Base-by-base conservation (phyloP, 2,888 invertebrate species). In the Netelia inedita region DNA sequence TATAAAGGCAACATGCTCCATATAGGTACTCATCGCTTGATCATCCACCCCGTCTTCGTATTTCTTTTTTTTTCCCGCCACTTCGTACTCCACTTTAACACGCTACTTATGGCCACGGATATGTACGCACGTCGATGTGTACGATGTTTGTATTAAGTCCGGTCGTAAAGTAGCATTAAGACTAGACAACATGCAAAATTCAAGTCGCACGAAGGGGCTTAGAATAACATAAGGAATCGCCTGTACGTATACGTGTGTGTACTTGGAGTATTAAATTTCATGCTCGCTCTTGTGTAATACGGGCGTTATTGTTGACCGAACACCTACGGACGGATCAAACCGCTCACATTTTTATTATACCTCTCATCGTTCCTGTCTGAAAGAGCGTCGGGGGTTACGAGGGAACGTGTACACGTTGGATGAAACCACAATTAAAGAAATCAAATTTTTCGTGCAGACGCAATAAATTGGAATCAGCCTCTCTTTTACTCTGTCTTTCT, bases 141-240 rank as follows among this genome's bases (percentile, higher is more conserved):
- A 53, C 8, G 59, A 85, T 74, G 85, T 78, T 55, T 79, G 57
- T 65, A 16, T 43, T 71, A 74, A 82, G 65, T 41, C 59, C 74
- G 63, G 41, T 71, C 85, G 78, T 85, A 85, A 85, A 82, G 85
- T 82, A 57, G 74, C 78, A 84, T 84, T 81, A 73, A 85, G 78
- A 79, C 79, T 83, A 83, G 73, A 82, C 68, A 82, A 85, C 69
- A 57, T 35, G 65, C 6, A 74, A 82, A 85, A 78, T 21, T 79
- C 23, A 55, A 65, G 65, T 16, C 35, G 21, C 53, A 21, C 23
- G 50, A 46, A 50, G 50, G 21, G 61, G 28, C 69, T 82, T 81
- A 50, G 78, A 74, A 65, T 74, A 79, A 74, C 5, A 28, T 82
- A 82, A 82, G 69, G 82, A 71, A 82, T 79, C 74, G 69, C 69